Base-by-base conservation (phyloP, 2,797 vertebrate genomes). In the Hephaestus fuliginosus region DNA sequence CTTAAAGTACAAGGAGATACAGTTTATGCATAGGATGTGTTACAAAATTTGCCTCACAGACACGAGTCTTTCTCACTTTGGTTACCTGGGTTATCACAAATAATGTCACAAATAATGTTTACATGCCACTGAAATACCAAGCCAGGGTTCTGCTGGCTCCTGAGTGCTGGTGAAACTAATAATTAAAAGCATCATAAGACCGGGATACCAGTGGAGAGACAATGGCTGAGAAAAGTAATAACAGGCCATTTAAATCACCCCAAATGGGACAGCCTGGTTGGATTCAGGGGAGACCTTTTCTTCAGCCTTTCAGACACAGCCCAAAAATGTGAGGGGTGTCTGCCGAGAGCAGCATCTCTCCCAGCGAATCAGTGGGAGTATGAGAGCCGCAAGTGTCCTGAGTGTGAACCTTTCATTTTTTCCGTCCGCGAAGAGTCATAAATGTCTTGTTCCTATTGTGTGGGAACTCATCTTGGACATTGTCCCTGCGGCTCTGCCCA, bases 391-490 rank as follows among this genome's bases (percentile, higher is more conserved):
- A 51, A 81, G 89, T 74, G 84, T 91, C 94, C 85, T 41, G 81
- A 88, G 82, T 70, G 83, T 90, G 92, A 95, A 90, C 89, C 82
- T 88, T 82, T 89, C 82, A 91, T 89, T 91, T 92, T 92, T 89
- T 83, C 76, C 43, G 51, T 80, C 84, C 72, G 89, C 30, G 43
- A 90, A 68, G 85, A 95, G 95, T 95, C 95, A 96, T 96, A 96
- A 96, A 96, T 93, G 94, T 94, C 94, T 93, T 94, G 94, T 95
- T 94, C 90, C 95, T 85, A 95, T 96, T 96, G 95, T 96, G 95
- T 95, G 94, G 89, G 92, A 95, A 94, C 94, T 95, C 94, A 94
- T 95, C 93, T 88, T 65, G 90, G 95, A 94, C 94, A 95, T 95
- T 93, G 94, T 94, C 92, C 93, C 93, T 41, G 82, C 84, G 84